Evolutionary conservation across 2,888 invertebrate species (phyloP).

Genomic region (Ectropis crepuscularia): DNA sequence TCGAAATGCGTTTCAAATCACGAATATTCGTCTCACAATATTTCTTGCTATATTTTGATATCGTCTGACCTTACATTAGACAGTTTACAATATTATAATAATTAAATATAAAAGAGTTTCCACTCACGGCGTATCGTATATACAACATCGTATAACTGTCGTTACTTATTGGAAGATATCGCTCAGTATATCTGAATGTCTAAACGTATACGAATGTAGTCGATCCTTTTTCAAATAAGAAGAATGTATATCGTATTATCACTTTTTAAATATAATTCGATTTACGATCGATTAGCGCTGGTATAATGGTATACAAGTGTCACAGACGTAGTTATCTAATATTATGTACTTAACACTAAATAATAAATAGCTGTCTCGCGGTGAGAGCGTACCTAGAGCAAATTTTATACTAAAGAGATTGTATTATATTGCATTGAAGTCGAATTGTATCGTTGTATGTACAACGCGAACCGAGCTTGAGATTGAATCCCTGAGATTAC

Average conservation of each 20-base stretch:
- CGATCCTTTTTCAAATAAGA: conserved; percentile 78
- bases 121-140: conserved; percentile 79
- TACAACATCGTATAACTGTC: conserved; percentile 81
- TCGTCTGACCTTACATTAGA: conserved; percentile 74
- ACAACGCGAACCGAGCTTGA: conserved; percentile 71
- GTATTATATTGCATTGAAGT: conserved; percentile 75
- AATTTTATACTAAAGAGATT: conserved; percentile 82
- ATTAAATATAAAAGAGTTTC: conserved; percentile 82
- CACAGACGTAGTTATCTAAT: conserved; percentile 78
- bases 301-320: conserved; percentile 82
- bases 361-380: conserved; percentile 82
- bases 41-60: conserved; percentile 56
- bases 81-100: conserved; percentile 78
- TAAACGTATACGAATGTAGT: conserved; percentile 91
- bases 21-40: conserved; percentile 54
- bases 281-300: conserved; percentile 72
- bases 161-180: conserved; percentile 79
- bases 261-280: conserved; percentile 73
- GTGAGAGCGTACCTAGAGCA: conserved; percentile 76
- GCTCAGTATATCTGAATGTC: conserved; percentile 69
- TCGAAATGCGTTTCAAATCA: conserved; percentile 31
- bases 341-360: conserved; percentile 80
- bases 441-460: conserved; percentile 57
- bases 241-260: conserved; percentile 74
- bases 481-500: conserved; percentile 83